A percentile compares a stretch with the other conserved stretches of the same genome.
These are phyloP conservation scores for Melanotaenia nigrans DNA, from an alignment of 2,797 vertebrate genomes.

Conservation along the genomic window DNA sequence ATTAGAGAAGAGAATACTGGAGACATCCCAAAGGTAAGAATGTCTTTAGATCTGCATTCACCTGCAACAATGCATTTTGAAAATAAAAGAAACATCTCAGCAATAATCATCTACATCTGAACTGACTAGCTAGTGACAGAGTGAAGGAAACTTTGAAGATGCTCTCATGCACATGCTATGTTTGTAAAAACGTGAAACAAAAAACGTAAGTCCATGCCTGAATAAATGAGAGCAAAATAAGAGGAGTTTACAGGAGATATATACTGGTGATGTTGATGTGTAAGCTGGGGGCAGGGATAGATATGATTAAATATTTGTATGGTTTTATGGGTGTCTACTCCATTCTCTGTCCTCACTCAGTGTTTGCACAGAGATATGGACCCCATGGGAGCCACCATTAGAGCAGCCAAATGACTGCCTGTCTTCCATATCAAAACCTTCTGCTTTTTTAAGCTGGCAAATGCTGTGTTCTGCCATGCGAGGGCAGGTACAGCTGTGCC, in stretches of 20 bases:
- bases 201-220: constrained; percentile 21
- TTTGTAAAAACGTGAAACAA: constrained; percentile 11
- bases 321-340: constrained; percentile 62
- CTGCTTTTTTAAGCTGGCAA: constrained; percentile 72
- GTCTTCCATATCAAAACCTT: constrained; percentile 75
- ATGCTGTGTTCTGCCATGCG: constrained; percentile 71
- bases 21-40: constrained; percentile 63
- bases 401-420: constrained; percentile 74
- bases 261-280: constrained; percentile 26
- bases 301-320: constrained; percentile 65
- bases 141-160: constrained; percentile 32
- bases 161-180: constrained; percentile 12
- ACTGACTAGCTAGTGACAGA: constrained; percentile 31
- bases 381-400: constrained; percentile 75
- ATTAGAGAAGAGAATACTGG: constrained; percentile 69
- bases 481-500: constrained; percentile 73
- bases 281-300: constrained; percentile 38
- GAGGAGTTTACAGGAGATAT: constrained; percentile 11
- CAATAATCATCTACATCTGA: constrained; percentile 56
- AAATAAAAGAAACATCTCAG: constrained; percentile 71
- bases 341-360: constrained; percentile 44
- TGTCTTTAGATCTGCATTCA: constrained; percentile 74
- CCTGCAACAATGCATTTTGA: constrained; percentile 68
- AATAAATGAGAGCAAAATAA: constrained; percentile 14
- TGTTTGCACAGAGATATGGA: constrained; percentile 73